phyloP scores from a whole-genome alignment of 2,113 vertebrate species.

The Cololabis saira region DNA sequence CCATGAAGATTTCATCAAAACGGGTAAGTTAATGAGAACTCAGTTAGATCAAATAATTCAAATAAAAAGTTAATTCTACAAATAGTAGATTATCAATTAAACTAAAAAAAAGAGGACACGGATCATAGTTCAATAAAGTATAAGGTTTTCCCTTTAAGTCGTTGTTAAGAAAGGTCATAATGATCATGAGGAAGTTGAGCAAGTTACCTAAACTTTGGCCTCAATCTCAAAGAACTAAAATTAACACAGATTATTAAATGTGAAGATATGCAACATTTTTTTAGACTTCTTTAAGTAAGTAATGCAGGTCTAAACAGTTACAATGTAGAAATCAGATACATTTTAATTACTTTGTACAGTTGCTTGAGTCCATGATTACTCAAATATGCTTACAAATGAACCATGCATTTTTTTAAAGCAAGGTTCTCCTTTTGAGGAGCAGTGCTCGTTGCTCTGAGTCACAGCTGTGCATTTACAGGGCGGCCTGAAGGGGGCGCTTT shows the following conservation, averaged over 20 bases:
- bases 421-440: too few relatives aligned
- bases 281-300: too few relatives aligned
- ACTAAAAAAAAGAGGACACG: not conserved
- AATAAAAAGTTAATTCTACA: not conserved
- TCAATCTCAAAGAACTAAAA: not conserved
- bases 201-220: not conserved
- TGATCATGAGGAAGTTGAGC: not conserved
- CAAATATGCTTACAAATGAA: too few relatives aligned
- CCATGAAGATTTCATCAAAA: conserved; percentile 98
- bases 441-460: too few relatives aligned
- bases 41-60: not conserved
- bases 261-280: not conserved
- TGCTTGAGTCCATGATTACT: too few relatives aligned
- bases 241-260: not conserved
- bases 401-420: too few relatives aligned
- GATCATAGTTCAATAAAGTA: not conserved
- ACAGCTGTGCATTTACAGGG: too few relatives aligned
- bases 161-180: not conserved
- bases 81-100: not conserved
- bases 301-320: too few relatives aligned
- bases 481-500: too few relatives aligned
- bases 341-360: too few relatives aligned
- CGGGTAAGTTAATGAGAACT: conserved; percentile 80
- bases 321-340: too few relatives aligned
- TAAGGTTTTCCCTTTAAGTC: not conserved